Conservation (phyloP, 2,888 invertebrate species). For the Polymixis lichenea region DNA sequence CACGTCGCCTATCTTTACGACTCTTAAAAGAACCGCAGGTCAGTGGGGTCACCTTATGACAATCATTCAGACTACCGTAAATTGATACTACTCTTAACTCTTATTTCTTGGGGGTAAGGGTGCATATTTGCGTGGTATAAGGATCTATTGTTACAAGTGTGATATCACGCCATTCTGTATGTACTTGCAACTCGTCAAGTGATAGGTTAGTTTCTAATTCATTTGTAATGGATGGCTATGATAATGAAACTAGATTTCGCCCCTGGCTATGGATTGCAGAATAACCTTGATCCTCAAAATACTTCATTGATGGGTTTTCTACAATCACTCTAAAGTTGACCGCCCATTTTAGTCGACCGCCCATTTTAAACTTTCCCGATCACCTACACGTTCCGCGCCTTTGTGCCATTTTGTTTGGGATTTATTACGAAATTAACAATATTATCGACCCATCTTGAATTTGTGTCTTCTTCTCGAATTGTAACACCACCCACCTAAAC, state of each 20-base stretch:
- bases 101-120: slow-evolving; percentile 38
- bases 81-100: slow-evolving; percentile 16
- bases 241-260: background rate
- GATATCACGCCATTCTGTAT: slow-evolving; percentile 55
- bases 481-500: too few species aligned
- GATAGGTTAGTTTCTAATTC: slow-evolving; percentile 52
- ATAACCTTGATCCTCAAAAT: background rate
- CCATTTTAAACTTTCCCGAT: background rate
- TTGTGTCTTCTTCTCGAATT: too few species aligned
- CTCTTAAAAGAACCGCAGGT: slow-evolving; percentile 69
- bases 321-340: background rate
- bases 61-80: slow-evolving; percentile 24
- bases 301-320: background rate
- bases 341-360: background rate
- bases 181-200: slow-evolving; percentile 38
- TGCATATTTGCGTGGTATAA: slow-evolving; percentile 25
- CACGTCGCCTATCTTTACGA: slow-evolving; percentile 74
- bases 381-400: too few species aligned
- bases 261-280: background rate
- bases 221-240: slow-evolving; percentile 11
- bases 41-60: slow-evolving; percentile 54
- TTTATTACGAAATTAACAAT: background rate
- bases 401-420: background rate
- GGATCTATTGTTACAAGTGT: slow-evolving; percentile 2
- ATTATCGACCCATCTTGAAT: too few species aligned